Evolutionary conservation across 2,888 invertebrate genomes (phyloP), one percentile per base, ranked within the genome.

Genomic region (Creontiades dilutus): DNA sequence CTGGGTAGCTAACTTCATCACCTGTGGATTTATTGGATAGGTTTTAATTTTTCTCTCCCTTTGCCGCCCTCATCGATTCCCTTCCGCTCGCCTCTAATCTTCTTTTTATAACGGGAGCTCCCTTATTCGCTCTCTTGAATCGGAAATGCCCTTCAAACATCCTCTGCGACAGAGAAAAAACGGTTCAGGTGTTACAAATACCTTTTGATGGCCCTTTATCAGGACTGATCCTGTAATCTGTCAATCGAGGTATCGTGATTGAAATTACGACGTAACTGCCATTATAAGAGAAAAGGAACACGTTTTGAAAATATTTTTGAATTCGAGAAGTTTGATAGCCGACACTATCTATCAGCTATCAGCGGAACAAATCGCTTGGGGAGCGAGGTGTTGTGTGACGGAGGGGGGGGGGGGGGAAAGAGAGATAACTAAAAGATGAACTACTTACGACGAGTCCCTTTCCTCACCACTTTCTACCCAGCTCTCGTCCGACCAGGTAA

Each of bases 21-120:
- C 78, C 78, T 78, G 78, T 78, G 47, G 78, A 78, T 78, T 78
- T 78, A 78, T 78, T 47, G 78, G 78, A 19, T n/a, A 19, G 78
- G 78, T 78, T 78, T 78, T 47, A 78, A 78, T 78, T 78, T 78
- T 78, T 78, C 47, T 78, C 47, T 13, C 23, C 28, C 37, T 37
- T 78, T 76, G 46, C 47, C 68, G n/a, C 47, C 14, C 78, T 75
- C 75, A 14, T 46, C 78, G 68, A 68, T 68, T 68, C 11, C 19
- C 19, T 68, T 68, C 68, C 13, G 13, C 27, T 23, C 7, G 27
- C 68, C 68, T 68, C 23, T 68, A 68, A 78, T 78, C 78, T 78
- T 46, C 78, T 78, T 16, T 28, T 78, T 78, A 9, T 14, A 46
- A 78, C 37, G 76, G 16, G 46, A 3, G 23, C 3, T 78, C 47